These are phyloP conservation scores for Dicrurus megarhynchus DNA, from an alignment of 2,113 vertebrate genomes.

Conservation along the genomic window DNA sequence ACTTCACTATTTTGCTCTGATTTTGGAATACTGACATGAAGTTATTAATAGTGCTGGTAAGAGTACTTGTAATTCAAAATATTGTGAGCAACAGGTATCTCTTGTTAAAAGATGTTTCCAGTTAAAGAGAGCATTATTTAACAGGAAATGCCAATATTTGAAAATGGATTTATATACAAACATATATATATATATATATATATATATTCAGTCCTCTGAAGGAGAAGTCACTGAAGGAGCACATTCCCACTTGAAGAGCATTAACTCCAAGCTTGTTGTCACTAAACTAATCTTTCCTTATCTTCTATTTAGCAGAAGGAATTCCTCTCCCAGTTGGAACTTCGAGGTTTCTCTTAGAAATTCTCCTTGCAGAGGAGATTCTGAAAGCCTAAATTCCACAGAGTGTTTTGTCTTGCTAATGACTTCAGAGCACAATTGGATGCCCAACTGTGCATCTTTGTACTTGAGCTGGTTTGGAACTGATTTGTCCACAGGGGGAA, in stretches of 20 bases:
- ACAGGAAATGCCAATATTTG: background rate
- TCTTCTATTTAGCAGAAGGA: constrained; percentile 55
- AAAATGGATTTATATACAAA: background rate
- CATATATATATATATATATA: no score
- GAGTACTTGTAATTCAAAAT: background rate
- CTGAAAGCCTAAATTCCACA: constrained; percentile 77
- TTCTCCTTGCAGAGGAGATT: constrained; percentile 67
- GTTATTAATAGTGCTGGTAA: background rate
- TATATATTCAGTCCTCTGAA: background rate
- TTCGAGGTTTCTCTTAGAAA: constrained; percentile 76
- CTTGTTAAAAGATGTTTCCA: background rate
- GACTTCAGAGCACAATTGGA: constrained; percentile 79
- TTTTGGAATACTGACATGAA: background rate
- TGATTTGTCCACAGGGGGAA: constrained; percentile 80
- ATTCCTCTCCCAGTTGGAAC: constrained; percentile 83
- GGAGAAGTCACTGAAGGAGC: background rate
- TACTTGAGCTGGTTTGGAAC: constrained; percentile 68
- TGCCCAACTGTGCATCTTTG: constrained; percentile 76
- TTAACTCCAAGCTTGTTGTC: constrained; percentile 41
- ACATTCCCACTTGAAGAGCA: background rate
- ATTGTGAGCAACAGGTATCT: background rate
- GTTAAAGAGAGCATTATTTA: background rate
- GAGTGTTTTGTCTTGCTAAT: constrained; percentile 83
- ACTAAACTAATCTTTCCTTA: constrained; percentile 56
- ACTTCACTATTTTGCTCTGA: background rate